Percentiles rank a stretch among this genome's conserved stretches.
These are phyloP conservation scores for Bombus balteatus DNA, from an alignment of 1,140 invertebrate species.

Conservation along the genomic window DNA sequence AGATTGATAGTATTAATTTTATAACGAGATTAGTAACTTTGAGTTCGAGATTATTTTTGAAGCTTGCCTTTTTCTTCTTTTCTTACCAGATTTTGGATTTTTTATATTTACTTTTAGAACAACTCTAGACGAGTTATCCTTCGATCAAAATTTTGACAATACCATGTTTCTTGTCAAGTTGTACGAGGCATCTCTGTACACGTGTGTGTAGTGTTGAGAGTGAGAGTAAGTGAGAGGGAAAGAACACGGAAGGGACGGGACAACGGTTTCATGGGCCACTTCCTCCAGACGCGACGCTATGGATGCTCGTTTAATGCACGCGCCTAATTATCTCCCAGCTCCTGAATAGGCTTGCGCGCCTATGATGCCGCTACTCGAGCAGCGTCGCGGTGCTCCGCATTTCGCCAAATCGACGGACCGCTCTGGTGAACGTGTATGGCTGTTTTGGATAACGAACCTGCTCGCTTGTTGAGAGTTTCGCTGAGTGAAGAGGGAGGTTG, in stretches of 20 bases:
- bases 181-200: too few relatives aligned
- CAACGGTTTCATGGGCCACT: constrained; percentile 42
- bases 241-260: constrained; percentile 1
- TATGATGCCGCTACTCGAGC: constrained; percentile 27
- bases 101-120: not conserved
- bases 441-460: constrained; percentile 13
- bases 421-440: not conserved
- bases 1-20: not conserved
- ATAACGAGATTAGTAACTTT: not conserved
- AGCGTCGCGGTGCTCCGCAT: not conserved
- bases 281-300: constrained; percentile 15
- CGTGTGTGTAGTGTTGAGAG: not conserved
- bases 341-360: constrained; percentile 21
- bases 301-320: constrained; percentile 46
- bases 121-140: too few relatives aligned
- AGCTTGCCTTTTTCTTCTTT: not conserved
- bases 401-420: constrained; percentile 7
- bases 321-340: constrained; percentile 51
- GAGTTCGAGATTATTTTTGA: not conserved
- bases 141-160: too few relatives aligned
- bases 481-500: not conserved
- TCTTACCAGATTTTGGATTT: too few relatives aligned
- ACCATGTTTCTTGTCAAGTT: too few relatives aligned
- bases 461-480: not conserved
- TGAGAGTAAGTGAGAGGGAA: not conserved